Evolutionary conservation across 2,113 vertebrate genomes (phyloP), one percentile per base, ranked within the genome.

Genomic region (Cryptomyrus ogoouensis): DNA sequence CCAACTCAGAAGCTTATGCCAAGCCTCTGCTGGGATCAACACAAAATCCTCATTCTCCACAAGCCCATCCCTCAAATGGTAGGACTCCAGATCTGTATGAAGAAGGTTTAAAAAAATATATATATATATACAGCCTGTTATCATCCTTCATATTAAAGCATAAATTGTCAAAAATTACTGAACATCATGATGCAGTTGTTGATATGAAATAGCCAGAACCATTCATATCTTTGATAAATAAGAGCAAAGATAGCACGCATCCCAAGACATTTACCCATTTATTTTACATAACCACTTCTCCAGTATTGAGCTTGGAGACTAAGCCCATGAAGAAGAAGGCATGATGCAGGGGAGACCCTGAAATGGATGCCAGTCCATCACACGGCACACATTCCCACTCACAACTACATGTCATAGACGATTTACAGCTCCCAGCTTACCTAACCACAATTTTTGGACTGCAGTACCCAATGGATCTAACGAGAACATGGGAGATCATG

Each of bases 21-120:
- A 97, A 70, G 94, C 96, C 90, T 95, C 94, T 0, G 94, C 93
- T 0, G 96, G 96, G 42, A 97, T 94, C 92, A 98, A 24, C 83
- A 96, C 88, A 83, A 97, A 97, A 92, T 97, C 97, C 90, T 97
- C 95, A 0, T 95, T 94, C 94, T 97, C 97, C 90, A 96, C 94
- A 93, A 97, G 93, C 9, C 95, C 94, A 46, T 97, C 95, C 93
- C 96, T 97, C 91, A 97, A 93, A 90, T 91, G 94, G 92, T 94
- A 97, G 0, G 95, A 97, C 92, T 96, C 95, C 90, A 95, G 91
- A 90, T 97, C 97, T 98, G 93, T 70, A 74, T n/a, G 87, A 35
- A 66, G 15, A 70, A 52, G n/a, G 39, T 12, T 83, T 83, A 9
- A 1, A 15, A n/a, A 83, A 3, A 47, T 24, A 44, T n/a, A 84